Evolutionary conservation across 2,888 invertebrate genomes (phyloP).

Genomic region (Philereme vetulata): DNA sequence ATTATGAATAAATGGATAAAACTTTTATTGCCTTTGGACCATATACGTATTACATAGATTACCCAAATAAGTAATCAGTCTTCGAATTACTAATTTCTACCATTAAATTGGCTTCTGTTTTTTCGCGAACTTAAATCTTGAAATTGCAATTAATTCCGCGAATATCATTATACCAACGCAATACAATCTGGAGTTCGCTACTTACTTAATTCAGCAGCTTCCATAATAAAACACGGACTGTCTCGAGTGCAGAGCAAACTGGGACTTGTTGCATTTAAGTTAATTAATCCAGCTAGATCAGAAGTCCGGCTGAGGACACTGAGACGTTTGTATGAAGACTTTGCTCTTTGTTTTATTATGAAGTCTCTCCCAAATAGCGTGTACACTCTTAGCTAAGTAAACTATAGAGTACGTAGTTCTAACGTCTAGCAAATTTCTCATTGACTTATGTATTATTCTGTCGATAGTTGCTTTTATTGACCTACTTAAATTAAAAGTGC

Average conservation of each 20-base stretch:
- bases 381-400: too few species aligned
- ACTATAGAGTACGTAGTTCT: too few species aligned
- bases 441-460: too few species aligned
- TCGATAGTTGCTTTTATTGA: too few species aligned
- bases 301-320: conserved; percentile 61
- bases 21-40: too few species aligned
- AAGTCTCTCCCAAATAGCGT: too few species aligned
- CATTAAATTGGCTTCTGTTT: conserved; percentile 11
- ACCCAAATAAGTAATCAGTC: too few species aligned
- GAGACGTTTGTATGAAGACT: conserved; percentile 21
- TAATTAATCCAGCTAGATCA: conserved; percentile 79
- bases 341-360: neutral
- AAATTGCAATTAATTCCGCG: conserved; percentile 29
- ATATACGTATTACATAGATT: too few species aligned
- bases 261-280: conserved; percentile 82
- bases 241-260: conserved; percentile 77
- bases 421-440: too few species aligned
- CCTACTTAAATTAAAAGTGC: too few species aligned
- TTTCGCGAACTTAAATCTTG: conserved; percentile 19
- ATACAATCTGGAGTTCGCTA: conserved; percentile 54
- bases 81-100: neutral
- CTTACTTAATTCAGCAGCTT: conserved; percentile 74
- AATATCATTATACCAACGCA: conserved; percentile 44
- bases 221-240: conserved; percentile 75
- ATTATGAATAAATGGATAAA: too few species aligned